Evolutionary conservation across 2,888 invertebrate genomes (phyloP), one percentile per base, ranked within the genome.

Genomic region (Drosophila longiperda): DNA sequence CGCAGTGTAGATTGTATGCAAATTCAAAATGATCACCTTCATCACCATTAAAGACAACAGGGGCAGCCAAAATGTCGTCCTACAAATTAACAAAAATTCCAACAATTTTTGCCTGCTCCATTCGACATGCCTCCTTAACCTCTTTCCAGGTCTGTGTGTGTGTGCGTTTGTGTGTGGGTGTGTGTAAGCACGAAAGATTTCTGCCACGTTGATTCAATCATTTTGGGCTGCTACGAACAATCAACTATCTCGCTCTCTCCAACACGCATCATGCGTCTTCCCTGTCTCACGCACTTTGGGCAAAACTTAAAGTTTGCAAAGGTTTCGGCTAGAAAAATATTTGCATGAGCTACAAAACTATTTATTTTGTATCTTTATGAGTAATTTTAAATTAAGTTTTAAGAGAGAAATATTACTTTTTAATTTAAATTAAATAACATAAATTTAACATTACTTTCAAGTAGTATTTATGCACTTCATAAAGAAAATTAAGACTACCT

Each of bases 11-110:
- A n/a, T 15, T 38, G 23, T 34, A 60, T 33, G 2, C 49, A 63
- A 57, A 59, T 55, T 64, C 57, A 32, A 36, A 58, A 49, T 63
- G 67, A 50, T 65, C 71, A 76, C 70, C 71, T 65, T 66, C 50
- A 68, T 70, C 78, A 68, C 59, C 64, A 69, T 71, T 77, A 65
- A 80, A 75, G 74, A 68, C 83, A 85, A 80, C 90, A 86, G 79
- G 65, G 81, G 89, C 89, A 82, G 67, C 91, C 91, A 78, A 89
- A 75, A 86, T 90, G 77, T 89, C 87, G 78, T 87, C 74, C 90
- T 77, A 87, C 89, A 87, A 87, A 87, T 87, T 87, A 82, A 80
- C 89, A 90, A 90, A 90, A 87, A 87, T 87, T 89, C 80, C 72
- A 87, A 80, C 61, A 80, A 89, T 87, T 73, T 85, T 59, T 62